Evolutionary conservation across 2,888 invertebrate species (phyloP).

Genomic region (Actias luna): DNA sequence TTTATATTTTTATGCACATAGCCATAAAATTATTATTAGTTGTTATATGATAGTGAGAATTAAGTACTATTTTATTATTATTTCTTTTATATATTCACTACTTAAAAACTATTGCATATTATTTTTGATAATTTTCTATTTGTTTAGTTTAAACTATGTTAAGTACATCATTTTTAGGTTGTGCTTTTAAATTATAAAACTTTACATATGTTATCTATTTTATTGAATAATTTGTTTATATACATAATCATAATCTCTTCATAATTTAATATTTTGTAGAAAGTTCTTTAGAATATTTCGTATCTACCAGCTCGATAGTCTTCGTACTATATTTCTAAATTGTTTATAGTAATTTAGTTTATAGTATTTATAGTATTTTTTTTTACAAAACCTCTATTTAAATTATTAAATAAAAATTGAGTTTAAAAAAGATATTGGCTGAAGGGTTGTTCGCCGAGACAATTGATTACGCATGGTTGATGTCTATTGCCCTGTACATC

Average conservation of each 20-base stretch:
- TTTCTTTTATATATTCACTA: too few species aligned
- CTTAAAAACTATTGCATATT: too few species aligned
- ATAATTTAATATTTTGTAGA: too few species aligned
- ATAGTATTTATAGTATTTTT: not conserved
- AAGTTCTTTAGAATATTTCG: too few species aligned
- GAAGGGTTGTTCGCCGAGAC: not conserved
- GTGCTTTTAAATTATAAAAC: too few species aligned
- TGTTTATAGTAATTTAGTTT: not conserved
- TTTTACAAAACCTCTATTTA: not conserved
- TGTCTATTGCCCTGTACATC: not conserved
- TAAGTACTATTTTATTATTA: not conserved
- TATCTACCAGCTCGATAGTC: too few species aligned
- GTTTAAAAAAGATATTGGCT: not conserved
- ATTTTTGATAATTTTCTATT: too few species aligned
- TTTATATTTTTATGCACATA: not conserved
- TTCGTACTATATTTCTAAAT: too few species aligned
- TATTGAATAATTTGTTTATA: too few species aligned
- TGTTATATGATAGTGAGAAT: not conserved
- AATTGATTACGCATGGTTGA: not conserved
- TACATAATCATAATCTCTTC: too few species aligned
- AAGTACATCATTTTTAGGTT: not conserved
- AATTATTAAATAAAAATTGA: not conserved
- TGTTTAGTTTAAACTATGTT: not conserved
- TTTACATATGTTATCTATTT: not conserved
- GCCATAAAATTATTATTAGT: not conserved